Evolutionary conservation across 2,888 invertebrate species (phyloP).

Genomic region (Nezara viridula): DNA sequence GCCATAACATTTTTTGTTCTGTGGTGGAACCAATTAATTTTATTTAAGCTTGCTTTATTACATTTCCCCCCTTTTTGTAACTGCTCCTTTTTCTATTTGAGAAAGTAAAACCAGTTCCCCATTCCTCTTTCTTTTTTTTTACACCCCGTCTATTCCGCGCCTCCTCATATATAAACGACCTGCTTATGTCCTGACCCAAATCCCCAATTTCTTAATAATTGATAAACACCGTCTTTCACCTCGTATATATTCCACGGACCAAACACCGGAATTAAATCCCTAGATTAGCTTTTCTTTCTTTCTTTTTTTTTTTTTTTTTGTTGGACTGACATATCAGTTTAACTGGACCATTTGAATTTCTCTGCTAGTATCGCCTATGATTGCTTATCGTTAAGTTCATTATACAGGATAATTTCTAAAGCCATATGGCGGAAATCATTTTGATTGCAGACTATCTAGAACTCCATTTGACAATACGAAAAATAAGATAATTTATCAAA

Average conservation of each 20-base stretch:
- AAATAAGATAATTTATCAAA: too few relatives aligned
- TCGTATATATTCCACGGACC: conserved; percentile 8
- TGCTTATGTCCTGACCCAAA: conserved; percentile 19
- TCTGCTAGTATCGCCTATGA: background rate
- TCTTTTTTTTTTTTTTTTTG: background rate
- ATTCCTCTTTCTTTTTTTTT: conserved; percentile 26
- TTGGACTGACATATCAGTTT: background rate
- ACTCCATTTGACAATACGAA: too few relatives aligned
- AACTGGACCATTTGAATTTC: background rate
- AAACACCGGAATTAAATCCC: conserved; percentile 2
- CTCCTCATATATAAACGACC: conserved; percentile 25
- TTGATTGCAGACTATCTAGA: background rate
- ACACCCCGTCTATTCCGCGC: background rate
- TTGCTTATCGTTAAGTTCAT: background rate
- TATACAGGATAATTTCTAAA: background rate
- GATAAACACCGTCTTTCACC: conserved; percentile 16
- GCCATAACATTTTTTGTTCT: conserved; percentile 6
- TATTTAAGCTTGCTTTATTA: conserved; percentile 35
- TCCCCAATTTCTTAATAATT: conserved; percentile 37
- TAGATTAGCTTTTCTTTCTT: background rate
- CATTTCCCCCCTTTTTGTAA: background rate
- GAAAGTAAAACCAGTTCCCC: conserved; percentile 23
- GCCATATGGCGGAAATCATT: background rate
- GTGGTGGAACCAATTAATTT: conserved; percentile 2
- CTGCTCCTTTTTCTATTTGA: conserved; percentile 15